Evolutionary conservation across 2,797 vertebrate genomes (phyloP).

Genomic region (Gila robusta): DNA sequence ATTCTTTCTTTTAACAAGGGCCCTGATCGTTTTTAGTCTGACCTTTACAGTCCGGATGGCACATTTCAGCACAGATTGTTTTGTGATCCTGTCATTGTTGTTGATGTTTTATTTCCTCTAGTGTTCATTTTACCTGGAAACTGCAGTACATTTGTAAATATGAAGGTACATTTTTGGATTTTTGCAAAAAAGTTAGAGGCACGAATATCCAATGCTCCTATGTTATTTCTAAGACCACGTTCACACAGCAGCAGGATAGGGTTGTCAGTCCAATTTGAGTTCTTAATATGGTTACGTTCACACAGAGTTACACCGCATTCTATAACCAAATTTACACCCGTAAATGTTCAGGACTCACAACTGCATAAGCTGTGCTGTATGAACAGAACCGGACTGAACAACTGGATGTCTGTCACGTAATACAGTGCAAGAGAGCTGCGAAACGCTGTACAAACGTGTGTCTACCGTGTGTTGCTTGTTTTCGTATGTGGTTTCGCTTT

Average conservation of each 20-base stretch:
- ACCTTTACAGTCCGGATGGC: conserved; percentile 13
- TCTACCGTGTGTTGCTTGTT: too few species aligned
- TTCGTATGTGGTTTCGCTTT: too few species aligned
- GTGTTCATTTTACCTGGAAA: background rate
- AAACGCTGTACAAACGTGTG: too few species aligned
- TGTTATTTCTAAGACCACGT: background rate
- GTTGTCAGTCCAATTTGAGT: background rate
- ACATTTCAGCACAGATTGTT: conserved; percentile 5
- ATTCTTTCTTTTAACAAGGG: conserved; percentile 21
- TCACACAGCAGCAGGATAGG: background rate
- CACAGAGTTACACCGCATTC: background rate
- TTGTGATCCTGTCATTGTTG: conserved; percentile 6
- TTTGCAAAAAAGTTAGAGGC: background rate
- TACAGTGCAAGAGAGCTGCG: too few species aligned
- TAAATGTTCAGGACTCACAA: background rate
- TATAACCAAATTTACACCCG: background rate
- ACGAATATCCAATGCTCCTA: background rate
- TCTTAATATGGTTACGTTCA: background rate
- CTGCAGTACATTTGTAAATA: background rate
- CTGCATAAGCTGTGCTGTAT: too few species aligned
- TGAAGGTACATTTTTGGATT: background rate
- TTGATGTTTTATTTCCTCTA: background rate
- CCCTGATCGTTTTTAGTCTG: background rate
- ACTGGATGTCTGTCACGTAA: too few species aligned
- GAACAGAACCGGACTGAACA: too few species aligned